Percentiles rank a stretch among this genome's conserved stretches.
phyloP scores from a whole-genome alignment of 2,113 vertebrate genomes.

The Boulengeromyrus knoepffleri region DNA sequence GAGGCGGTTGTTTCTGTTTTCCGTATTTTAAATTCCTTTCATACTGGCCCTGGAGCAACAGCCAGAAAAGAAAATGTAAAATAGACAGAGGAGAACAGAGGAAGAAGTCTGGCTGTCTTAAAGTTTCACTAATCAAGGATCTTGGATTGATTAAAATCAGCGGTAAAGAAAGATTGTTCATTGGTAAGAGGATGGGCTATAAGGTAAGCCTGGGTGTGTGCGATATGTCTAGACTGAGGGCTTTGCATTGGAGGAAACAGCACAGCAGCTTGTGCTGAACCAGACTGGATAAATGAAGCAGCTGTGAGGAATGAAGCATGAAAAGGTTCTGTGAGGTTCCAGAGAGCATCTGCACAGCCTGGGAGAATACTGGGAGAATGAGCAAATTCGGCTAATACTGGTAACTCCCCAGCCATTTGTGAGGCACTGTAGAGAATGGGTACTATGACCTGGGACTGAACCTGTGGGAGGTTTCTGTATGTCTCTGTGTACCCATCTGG shows the following conservation, averaged over 20 bases:
- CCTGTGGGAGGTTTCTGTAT: constrained; percentile 11
- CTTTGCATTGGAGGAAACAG: neutral
- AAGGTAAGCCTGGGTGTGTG: neutral
- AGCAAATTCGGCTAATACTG: neutral
- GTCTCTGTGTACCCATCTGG: neutral
- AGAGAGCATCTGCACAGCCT: neutral
- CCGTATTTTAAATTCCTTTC: constrained; percentile 46
- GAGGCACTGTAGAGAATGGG: neutral
- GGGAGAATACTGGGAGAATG: neutral
- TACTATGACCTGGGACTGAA: neutral
- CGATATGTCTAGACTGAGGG: neutral
- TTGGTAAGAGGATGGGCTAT: neutral
- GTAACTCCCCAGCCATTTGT: neutral
- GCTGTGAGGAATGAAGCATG: neutral
- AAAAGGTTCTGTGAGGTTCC: neutral
- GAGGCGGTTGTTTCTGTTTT: constrained; percentile 42
- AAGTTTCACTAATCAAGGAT: neutral
- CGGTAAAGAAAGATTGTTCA: neutral
- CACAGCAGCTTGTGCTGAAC: neutral
- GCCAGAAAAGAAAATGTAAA: neutral
- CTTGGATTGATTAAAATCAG: neutral
- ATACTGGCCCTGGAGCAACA: constrained; percentile 32
- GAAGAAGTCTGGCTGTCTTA: neutral
- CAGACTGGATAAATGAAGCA: neutral
- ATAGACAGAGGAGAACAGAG: neutral